Conservation (phyloP, 2,888 invertebrate species). For the Leptinotarsa tumamoca region DNA sequence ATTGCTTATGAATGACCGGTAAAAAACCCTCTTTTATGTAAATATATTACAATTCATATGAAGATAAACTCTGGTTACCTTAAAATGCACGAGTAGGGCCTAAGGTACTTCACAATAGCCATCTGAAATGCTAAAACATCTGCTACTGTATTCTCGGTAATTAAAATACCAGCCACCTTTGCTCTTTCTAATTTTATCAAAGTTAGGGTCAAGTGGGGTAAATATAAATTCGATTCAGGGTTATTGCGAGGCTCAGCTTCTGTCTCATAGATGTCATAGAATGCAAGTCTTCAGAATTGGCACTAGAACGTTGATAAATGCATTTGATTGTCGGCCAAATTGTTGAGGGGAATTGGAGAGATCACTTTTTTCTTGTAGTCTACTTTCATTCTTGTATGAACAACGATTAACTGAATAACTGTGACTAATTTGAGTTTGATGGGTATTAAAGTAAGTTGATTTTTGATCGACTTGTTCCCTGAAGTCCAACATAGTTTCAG, state of each 20-base stretch:
- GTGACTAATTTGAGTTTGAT: too few relatives aligned
- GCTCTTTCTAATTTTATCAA: constrained; percentile 18
- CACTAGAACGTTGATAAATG: background rate
- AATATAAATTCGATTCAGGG: constrained; percentile 18
- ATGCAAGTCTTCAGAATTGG: background rate
- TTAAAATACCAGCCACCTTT: constrained; percentile 18
- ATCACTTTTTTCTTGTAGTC: background rate
- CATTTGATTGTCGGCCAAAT: background rate
- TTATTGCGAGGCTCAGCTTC: constrained; percentile 6
- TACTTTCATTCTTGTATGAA: background rate
- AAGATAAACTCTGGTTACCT: constrained; percentile 2
- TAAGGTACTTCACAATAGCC: constrained; percentile 18
- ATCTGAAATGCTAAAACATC: constrained; percentile 21
- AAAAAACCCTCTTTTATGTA: background rate
- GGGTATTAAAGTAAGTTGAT: too few relatives aligned
- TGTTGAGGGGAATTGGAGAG: background rate
- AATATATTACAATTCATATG: background rate
- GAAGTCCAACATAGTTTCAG: background rate
- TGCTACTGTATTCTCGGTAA: constrained; percentile 17
- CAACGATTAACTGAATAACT: background rate
- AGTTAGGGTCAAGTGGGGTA: constrained; percentile 21
- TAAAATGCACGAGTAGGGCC: background rate
- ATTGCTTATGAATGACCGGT: background rate
- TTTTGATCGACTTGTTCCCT: too few relatives aligned
- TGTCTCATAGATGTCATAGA: constrained; percentile 12